Evolutionary conservation across 2,888 invertebrate genomes (phyloP).

Genomic region (Eupithecia inturbata): DNA sequence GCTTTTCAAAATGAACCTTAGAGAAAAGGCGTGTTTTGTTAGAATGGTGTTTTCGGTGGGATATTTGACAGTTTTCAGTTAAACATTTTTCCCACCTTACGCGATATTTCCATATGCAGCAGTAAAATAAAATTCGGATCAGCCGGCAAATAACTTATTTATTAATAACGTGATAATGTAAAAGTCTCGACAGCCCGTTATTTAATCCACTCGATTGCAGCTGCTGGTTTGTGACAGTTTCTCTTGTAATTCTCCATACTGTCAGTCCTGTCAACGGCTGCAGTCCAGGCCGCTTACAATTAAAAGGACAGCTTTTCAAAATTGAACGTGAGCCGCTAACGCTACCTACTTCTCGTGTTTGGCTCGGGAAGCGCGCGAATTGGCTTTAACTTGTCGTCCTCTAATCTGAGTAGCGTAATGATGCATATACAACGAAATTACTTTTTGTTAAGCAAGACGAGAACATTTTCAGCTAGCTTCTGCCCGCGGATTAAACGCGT

Average conservation of each 20-base stretch:
- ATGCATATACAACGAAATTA: not conserved
- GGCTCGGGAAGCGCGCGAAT: conserved; percentile 25
- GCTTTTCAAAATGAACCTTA: not conserved
- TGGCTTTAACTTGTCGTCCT: conserved; percentile 20
- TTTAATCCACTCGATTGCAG: not conserved
- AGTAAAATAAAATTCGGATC: too few species aligned
- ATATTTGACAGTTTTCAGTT: too few species aligned
- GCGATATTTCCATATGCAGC: too few species aligned
- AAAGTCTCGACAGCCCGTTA: not conserved
- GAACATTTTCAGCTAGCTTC: not conserved
- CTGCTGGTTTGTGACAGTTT: not conserved
- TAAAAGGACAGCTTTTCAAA: conserved; percentile 28
- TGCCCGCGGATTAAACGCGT: not conserved
- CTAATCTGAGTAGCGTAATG: not conserved
- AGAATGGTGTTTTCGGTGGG: not conserved
- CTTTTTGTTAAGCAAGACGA: not conserved
- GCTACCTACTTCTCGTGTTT: conserved; percentile 28
- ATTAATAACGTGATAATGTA: not conserved
- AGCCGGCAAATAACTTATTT: not conserved
- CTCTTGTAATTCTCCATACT: not conserved
- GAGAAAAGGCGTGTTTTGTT: not conserved
- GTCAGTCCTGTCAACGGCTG: not conserved
- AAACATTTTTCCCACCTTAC: too few species aligned
- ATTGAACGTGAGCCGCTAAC: conserved; percentile 30
- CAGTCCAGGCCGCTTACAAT: not conserved